These are phyloP conservation scores for Esox niger DNA, from an alignment of 2,113 vertebrate genomes.

Conservation along the genomic window DNA sequence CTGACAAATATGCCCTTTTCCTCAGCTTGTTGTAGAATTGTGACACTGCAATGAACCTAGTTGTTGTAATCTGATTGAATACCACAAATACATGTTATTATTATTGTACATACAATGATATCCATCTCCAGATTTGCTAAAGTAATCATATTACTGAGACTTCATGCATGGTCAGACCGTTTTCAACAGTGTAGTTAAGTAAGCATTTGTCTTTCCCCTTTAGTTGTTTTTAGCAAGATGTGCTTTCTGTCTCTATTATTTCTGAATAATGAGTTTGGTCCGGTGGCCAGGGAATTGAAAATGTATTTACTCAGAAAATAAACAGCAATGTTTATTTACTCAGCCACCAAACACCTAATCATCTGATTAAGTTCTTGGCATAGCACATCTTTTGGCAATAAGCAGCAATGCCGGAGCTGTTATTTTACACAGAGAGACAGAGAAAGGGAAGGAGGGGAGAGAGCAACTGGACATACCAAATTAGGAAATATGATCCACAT, in stretches of 20 bases:
- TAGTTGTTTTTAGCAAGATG: not conserved
- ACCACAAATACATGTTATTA: too few species aligned
- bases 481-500: too few species aligned
- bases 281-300: conserved; percentile 17
- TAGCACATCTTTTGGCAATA: conserved; percentile 10
- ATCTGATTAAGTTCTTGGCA: conserved; percentile 32
- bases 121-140: not conserved
- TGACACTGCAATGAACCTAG: too few species aligned
- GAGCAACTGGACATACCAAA: too few species aligned
- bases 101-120: too few species aligned
- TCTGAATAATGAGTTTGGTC: conserved; percentile 13
- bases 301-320: conserved; percentile 21
- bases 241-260: conserved; percentile 20
- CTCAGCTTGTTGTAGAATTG: too few species aligned
- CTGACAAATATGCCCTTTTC: too few species aligned
- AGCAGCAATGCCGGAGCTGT: not conserved
- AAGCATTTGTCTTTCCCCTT: conserved; percentile 1
- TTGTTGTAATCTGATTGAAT: too few species aligned
- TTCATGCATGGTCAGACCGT: too few species aligned
- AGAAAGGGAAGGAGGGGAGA: too few species aligned
- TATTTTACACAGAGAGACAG: not conserved
- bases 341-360: conserved; percentile 11
- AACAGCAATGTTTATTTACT: conserved; percentile 28
- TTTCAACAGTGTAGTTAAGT: conserved; percentile 2
- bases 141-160: not conserved